Conservation (phyloP, 2,113 vertebrate genomes). For the Varanus komodoensis region DNA sequence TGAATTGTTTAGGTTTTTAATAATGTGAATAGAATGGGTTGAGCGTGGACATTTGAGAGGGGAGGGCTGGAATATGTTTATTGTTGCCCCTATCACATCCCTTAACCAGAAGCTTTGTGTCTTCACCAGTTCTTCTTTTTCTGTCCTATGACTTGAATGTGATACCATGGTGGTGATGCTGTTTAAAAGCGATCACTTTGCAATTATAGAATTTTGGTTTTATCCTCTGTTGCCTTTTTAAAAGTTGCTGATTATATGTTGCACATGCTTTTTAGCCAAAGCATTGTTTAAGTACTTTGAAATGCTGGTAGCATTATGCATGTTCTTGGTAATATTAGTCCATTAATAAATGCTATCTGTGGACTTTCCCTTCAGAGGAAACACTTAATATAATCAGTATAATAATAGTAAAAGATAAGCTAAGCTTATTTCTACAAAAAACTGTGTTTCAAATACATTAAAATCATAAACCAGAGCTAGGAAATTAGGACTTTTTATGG, state of each 20-base stretch:
- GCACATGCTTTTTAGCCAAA: not conserved
- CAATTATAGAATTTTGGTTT: constrained; percentile 44
- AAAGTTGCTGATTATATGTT: constrained; percentile 4
- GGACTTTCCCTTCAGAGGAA: accelerated
- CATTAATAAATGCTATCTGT: constrained; percentile 1
- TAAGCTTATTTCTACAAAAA: not conserved
- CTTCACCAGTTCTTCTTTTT: not conserved
- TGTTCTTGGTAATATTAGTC: constrained; percentile 9
- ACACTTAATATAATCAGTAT: not conserved
- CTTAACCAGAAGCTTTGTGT: too few relatives aligned
- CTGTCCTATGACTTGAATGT: constrained; percentile 33
- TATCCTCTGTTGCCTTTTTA: constrained; percentile 27
- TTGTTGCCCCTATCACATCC: not conserved
- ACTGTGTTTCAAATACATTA: not conserved
- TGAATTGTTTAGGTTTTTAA: too few relatives aligned
- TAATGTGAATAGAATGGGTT: too few relatives aligned
- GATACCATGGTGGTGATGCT: constrained; percentile 29
- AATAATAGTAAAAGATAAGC: not conserved
- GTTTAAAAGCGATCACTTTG: constrained; percentile 3
- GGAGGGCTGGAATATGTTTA: not conserved
- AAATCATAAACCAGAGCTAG: not conserved
- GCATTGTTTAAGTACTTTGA: not conserved
- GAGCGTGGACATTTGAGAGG: not conserved
- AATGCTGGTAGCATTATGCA: constrained; percentile 6
- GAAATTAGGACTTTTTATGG: not conserved